Evolutionary conservation across 1,140 invertebrate genomes (phyloP).

Genomic region (Trachymyrmex septentrionalis): DNA sequence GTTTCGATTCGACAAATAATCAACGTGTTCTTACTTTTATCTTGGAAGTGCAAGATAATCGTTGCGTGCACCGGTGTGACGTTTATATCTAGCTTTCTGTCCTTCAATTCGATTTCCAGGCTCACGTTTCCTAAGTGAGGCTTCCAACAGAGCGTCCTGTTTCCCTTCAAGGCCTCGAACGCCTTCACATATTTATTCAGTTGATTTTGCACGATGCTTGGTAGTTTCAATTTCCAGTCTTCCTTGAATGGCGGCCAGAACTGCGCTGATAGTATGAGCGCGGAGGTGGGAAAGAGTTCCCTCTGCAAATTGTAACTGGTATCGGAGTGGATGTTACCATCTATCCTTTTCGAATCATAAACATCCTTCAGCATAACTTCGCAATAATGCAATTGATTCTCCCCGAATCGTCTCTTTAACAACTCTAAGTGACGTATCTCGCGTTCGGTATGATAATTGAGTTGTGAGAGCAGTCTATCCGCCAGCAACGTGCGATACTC

Average conservation of each 20-base stretch:
- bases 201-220: conserved; percentile 92
- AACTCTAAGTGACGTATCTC: conserved; percentile 98
- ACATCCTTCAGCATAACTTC: conserved; percentile 99
- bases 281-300: conserved; percentile 90
- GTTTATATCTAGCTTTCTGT: conserved; percentile 92
- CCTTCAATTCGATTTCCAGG: conserved; percentile 96
- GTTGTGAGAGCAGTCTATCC: conserved; percentile 95
- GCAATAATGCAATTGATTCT: conserved; percentile 98
- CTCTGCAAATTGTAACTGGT: conserved; percentile 87
- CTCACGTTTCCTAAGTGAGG: conserved; percentile 96
- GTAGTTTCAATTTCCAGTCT: conserved; percentile 95
- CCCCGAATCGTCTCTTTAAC: conserved; percentile 98
- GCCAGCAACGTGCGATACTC: conserved; percentile 98
- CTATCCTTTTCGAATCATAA: conserved; percentile 95
- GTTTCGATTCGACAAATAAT: not conserved
- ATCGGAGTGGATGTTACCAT: conserved; percentile 94
- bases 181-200: conserved; percentile 95
- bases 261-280: conserved; percentile 98
- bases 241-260: conserved; percentile 99
- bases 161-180: conserved; percentile 97
- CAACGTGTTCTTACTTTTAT: conserved; percentile 89
- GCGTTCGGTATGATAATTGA: conserved; percentile 95
- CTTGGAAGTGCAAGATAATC: conserved; percentile 97
- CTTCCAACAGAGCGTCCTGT: conserved; percentile 97
- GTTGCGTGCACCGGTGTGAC: conserved; percentile 97